Evolutionary conservation across 2,888 invertebrate species (phyloP).

Genomic region (Orgyia antiqua): DNA sequence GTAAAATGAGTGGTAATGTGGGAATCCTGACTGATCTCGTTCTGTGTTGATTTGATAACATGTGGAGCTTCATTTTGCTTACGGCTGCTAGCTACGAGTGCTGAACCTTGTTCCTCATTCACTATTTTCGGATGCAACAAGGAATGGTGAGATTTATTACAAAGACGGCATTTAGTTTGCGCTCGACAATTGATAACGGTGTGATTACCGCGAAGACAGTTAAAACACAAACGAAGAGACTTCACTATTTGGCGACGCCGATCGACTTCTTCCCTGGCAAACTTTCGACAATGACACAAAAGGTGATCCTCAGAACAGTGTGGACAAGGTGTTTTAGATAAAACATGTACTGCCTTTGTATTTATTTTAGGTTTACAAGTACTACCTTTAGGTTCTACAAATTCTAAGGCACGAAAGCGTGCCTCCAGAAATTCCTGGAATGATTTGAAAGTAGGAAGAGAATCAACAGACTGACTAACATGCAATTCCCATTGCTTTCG

Average conservation of each 20-base stretch:
- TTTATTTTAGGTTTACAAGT: neutral
- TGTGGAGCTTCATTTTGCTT: too few species aligned
- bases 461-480: neutral
- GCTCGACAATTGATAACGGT: neutral
- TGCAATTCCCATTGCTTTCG: conserved; percentile 2
- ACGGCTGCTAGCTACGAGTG: neutral
- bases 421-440: conserved; percentile 2
- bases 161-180: neutral
- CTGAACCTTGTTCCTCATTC: neutral
- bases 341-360: neutral
- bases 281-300: conserved; percentile 1
- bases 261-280: neutral
- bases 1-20: neutral
- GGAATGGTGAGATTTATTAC: neutral
- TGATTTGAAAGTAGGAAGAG: neutral
- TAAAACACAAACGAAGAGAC: neutral
- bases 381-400: neutral
- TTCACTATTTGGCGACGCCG: neutral
- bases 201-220: conserved; percentile 1
- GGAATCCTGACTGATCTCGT: neutral
- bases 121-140: conserved; percentile 2
- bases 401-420: conserved; percentile 1
- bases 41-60: neutral
- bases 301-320: neutral
- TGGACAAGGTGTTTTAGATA: neutral